Percentiles rank a stretch among this genome's conserved stretches.
Conservation (phyloP, 2,888 invertebrate species). For the Chloroclystis v-ata region DNA sequence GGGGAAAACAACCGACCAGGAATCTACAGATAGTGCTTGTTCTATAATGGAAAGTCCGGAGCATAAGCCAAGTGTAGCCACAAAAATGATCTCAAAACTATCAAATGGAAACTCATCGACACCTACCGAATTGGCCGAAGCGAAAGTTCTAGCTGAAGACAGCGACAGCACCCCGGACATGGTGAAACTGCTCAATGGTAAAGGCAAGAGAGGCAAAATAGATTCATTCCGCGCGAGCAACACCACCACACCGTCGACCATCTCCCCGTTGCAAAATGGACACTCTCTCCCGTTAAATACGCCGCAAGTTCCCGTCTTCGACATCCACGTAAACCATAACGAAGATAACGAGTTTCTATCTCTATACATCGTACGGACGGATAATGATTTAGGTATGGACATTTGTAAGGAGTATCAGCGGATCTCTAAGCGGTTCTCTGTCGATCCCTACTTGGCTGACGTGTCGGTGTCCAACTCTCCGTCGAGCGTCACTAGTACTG, state of each 20-base stretch:
- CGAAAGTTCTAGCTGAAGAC: conserved; percentile 42
- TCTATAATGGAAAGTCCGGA: conserved; percentile 65
- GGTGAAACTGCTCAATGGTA: conserved; percentile 47
- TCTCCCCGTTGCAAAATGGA: conserved; percentile 70
- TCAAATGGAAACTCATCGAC: conserved; percentile 71
- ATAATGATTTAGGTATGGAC: conserved; percentile 68
- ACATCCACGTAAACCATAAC: conserved; percentile 64
- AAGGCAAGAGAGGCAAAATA: conserved; percentile 53
- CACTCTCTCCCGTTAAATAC: conserved; percentile 61
- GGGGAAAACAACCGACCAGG: conserved; percentile 62
- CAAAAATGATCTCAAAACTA: conserved; percentile 67
- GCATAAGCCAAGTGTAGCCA: conserved; percentile 52
- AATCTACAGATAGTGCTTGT: conserved; percentile 63
- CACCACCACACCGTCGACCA: conserved; percentile 68
- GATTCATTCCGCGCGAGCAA: conserved; percentile 64
- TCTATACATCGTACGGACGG: conserved; percentile 64
- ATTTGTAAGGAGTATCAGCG: conserved; percentile 72
- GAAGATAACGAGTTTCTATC: conserved; percentile 72
- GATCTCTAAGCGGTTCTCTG: conserved; percentile 66
- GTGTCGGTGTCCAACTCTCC: conserved; percentile 66
- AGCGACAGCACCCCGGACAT: conserved; percentile 65
- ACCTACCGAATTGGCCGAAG: conserved; percentile 49
- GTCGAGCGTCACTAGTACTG: conserved; percentile 66
- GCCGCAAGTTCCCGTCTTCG: conserved; percentile 65
- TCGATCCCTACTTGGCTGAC: conserved; percentile 69